Evolutionary conservation across 2,797 vertebrate genomes (phyloP), one percentile per base, ranked within the genome.

Genomic region (Phalloptychus januarius): DNA sequence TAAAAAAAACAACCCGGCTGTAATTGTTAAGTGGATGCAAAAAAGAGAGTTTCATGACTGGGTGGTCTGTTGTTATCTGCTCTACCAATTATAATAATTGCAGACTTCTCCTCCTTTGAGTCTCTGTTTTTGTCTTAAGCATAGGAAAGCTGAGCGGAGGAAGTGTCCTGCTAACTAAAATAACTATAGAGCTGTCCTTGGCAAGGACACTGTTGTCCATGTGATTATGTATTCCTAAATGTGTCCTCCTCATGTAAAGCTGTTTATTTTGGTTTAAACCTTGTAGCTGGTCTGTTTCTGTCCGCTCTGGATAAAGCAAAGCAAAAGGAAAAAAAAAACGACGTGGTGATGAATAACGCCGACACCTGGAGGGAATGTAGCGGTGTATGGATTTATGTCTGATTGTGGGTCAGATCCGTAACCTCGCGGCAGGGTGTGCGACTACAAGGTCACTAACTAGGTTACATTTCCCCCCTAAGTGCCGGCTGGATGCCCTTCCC

Each of bases 401-500:
- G 72, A 36, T 5, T 71, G 72, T 58, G 72, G 78, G 38, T 74
- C 72, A 75, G 78, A 44, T 76, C 48, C 23, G 58, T 12, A 18
- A 77, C 84, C 77, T 83, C 75, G 72, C 79, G 79, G 72, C 82
- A 23, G 40, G 61, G 44, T 73, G 71, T 28, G 69, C 25, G 10
- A 28, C 67, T 71, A 56, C 88, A 90, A 92, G 88, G 88, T 91
- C 90, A 86, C 56, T 76, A 72, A 72, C 83, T 65, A 40, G 33
- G 77, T 33, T 61, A 70, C 23, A 5, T 44, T 44, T n/a, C 23
- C 65, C 38, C 33, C 23, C 65, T 18, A 38, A 25, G 61, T 69
- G 42, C 54, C 42, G 42, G 46, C 56, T 40, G 16, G 36, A 46
- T 23, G n/a, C 33, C 25, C 69, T 13, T n/a, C 50, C 45, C 31